Conservation (phyloP, 1,140 invertebrate species). For the Trachymyrmex cornetzi region DNA sequence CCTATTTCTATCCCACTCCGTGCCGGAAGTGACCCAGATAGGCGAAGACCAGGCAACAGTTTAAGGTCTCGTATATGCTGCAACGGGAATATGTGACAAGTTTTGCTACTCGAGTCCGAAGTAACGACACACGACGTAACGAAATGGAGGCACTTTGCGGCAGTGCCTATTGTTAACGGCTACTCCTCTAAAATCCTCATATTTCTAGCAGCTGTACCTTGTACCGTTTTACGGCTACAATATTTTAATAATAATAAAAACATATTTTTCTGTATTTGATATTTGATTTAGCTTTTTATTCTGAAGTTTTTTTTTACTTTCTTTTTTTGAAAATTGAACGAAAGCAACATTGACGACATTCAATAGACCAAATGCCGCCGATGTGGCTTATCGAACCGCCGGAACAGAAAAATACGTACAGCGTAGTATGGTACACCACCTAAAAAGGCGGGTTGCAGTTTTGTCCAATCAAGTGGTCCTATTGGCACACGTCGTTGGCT, state of each 20-base stretch:
- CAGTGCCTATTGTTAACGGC: not conserved
- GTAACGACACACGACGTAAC: slow-evolving; percentile 3
- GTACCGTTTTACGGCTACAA: not conserved
- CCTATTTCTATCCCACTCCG: slow-evolving; percentile 44
- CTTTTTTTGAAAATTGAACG: not conserved
- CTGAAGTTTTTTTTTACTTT: not conserved
- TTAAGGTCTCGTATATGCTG: slow-evolving; percentile 44
- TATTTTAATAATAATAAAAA: slow-evolving; percentile 20
- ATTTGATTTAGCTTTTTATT: not conserved
- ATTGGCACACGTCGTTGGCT: slow-evolving; percentile 60
- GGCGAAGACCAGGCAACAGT: slow-evolving; percentile 32
- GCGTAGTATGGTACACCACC: not conserved
- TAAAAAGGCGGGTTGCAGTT: slow-evolving; percentile 56
- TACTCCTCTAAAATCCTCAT: not conserved
- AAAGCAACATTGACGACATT: slow-evolving; percentile 1
- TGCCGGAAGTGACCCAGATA: slow-evolving; percentile 58
- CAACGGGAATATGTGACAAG: slow-evolving; percentile 51
- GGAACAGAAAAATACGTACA: slow-evolving; percentile 30
- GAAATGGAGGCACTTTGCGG: slow-evolving; percentile 21
- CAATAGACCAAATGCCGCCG: not conserved
- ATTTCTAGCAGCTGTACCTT: not conserved
- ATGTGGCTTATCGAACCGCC: slow-evolving; percentile 37
- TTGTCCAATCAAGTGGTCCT: slow-evolving; percentile 59
- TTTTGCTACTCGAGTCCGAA: slow-evolving; percentile 32
- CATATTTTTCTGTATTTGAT: not conserved